Conservation (phyloP, 2,113 vertebrate species). For the Callithrix jacchus region DNA sequence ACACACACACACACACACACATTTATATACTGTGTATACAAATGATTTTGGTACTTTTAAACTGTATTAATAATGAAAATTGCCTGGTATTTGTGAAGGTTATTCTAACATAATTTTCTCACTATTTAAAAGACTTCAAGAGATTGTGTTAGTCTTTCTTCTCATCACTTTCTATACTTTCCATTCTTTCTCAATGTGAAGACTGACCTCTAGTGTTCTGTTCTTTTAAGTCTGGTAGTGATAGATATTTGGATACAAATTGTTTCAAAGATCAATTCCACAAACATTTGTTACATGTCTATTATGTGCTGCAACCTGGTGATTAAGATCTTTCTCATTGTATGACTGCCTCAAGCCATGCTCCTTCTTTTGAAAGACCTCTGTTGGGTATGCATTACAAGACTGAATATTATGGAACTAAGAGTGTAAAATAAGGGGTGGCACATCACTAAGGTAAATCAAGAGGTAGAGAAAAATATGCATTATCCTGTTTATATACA, state of each 20-base stretch:
- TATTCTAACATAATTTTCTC: not conserved
- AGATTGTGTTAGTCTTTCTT: not conserved
- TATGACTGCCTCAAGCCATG: not conserved
- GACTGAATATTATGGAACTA: not conserved
- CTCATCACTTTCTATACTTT: not conserved
- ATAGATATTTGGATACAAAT: not conserved
- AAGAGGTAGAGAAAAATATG: not conserved
- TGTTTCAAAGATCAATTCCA: not conserved
- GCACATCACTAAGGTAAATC: not conserved
- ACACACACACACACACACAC: not conserved
- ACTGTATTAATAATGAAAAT: not conserved
- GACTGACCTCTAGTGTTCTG: slow-evolving; percentile 85
- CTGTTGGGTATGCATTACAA: not conserved
- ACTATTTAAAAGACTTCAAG: not conserved
- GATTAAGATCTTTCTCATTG: not conserved
- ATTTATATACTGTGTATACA: not conserved
- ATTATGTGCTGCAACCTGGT: not conserved
- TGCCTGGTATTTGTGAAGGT: not conserved
- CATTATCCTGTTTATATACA: not conserved
- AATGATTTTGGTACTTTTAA: not conserved
- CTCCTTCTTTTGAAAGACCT: not conserved
- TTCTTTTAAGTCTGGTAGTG: slow-evolving; percentile 12
- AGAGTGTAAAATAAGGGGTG: not conserved
- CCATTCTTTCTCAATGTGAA: slow-evolving; percentile 60
- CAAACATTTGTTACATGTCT: not conserved